A percentile compares a stretch with the other conserved stretches of the same genome.
Evolutionary conservation across 1,140 invertebrate species (phyloP).

Genomic region (Aphidius ervi): DNA sequence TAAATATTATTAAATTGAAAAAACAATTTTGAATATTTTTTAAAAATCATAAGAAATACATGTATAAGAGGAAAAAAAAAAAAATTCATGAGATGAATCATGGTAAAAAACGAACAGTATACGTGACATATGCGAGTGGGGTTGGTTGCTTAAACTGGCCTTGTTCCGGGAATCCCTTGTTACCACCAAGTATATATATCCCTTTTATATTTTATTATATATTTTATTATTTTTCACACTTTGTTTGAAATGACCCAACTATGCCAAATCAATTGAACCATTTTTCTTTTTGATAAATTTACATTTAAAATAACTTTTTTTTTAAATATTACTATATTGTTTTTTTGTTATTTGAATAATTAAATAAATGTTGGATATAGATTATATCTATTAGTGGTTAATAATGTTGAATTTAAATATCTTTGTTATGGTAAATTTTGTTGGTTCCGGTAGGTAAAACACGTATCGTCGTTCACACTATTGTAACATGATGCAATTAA

Average conservation of each 20-base stretch:
- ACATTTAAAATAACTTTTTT: too few species aligned
- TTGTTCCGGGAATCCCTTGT: constrained; percentile 36
- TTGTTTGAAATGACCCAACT: constrained; percentile 40
- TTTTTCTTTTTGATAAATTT: too few species aligned
- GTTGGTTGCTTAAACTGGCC: constrained; percentile 39
- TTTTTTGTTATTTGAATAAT: too few species aligned
- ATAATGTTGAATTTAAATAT: too few species aligned
- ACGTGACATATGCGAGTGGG: constrained; percentile 41
- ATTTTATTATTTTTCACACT: constrained; percentile 24
- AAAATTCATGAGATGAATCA: constrained; percentile 6
- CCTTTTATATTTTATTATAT: constrained; percentile 24
- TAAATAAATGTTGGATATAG: too few species aligned
- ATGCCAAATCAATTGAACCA: constrained; percentile 3
- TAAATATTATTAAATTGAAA: too few species aligned
- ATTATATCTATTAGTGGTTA: too few species aligned
- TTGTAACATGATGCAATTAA: constrained; percentile 40
- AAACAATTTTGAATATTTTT: too few species aligned
- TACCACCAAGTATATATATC: constrained; percentile 20
- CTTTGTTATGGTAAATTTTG: too few species aligned
- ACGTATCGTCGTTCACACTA: constrained; percentile 24
- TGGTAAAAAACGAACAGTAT: constrained; percentile 34
- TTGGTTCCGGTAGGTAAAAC: constrained; percentile 35
- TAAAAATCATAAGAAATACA: not conserved
- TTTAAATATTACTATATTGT: too few species aligned
- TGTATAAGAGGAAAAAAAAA: not conserved